Conservation (phyloP, 2,888 invertebrate species). For the Muschampia plurimacula region DNA sequence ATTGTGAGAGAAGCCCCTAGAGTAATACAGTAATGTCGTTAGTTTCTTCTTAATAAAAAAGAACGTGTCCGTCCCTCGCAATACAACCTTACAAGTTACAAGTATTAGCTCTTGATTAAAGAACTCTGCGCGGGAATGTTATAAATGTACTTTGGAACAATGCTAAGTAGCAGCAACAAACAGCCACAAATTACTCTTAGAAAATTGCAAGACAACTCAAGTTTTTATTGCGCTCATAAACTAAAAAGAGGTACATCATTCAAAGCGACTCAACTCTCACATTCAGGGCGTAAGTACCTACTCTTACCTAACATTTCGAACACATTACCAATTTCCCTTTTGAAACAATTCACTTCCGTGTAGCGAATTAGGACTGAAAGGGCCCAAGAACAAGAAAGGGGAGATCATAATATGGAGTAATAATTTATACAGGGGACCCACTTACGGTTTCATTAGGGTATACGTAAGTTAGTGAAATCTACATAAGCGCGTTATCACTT, state of each 20-base stretch:
- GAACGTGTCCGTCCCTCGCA: not conserved
- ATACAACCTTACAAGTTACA: not conserved
- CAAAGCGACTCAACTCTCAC: slow-evolving; percentile 20
- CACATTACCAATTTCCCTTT: slow-evolving; percentile 57
- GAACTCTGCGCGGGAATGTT: not conserved
- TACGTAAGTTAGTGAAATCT: slow-evolving; percentile 71
- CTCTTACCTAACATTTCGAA: slow-evolving; percentile 44
- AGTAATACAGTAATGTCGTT: too few species aligned
- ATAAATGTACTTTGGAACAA: slow-evolving; percentile 10
- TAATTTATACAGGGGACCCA: slow-evolving; percentile 68
- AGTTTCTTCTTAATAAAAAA: too few species aligned
- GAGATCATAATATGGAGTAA: slow-evolving; percentile 63
- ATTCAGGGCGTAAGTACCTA: not conserved
- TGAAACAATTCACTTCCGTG: slow-evolving; percentile 56
- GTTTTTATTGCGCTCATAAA: slow-evolving; percentile 39
- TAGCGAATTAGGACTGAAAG: slow-evolving; percentile 53
- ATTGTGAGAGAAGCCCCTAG: too few species aligned
- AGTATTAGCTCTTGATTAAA: not conserved
- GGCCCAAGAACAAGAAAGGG: slow-evolving; percentile 52
- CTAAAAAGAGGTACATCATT: slow-evolving; percentile 20
- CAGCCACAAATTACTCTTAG: slow-evolving; percentile 6
- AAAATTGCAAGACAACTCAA: slow-evolving; percentile 26
- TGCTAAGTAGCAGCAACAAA: slow-evolving; percentile 12
- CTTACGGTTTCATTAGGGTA: slow-evolving; percentile 71
- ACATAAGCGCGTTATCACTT: slow-evolving; percentile 73